Evolutionary conservation across 2,888 invertebrate species (phyloP).

Genomic region (Brachylomia viminalis): DNA sequence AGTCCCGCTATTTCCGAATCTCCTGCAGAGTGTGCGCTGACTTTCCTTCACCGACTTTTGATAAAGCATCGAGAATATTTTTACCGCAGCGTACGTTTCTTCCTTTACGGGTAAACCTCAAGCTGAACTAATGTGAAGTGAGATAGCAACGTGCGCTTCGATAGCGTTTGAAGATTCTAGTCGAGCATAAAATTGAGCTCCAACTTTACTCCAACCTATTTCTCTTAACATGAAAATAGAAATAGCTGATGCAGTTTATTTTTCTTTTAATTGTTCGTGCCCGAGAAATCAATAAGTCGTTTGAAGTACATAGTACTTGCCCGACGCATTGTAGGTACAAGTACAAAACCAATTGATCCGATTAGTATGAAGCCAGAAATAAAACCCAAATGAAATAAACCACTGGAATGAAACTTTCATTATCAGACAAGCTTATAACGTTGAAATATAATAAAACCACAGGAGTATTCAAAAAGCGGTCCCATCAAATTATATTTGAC

Average conservation of each 20-base stretch:
- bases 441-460: slow-evolving; percentile 49
- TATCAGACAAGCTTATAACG: slow-evolving; percentile 29
- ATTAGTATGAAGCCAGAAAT: slow-evolving; percentile 4
- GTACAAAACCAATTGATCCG: slow-evolving; percentile 14
- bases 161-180: slow-evolving; percentile 45
- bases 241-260: slow-evolving; percentile 33
- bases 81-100: slow-evolving; percentile 17
- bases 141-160: slow-evolving; percentile 40
- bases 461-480: slow-evolving; percentile 38
- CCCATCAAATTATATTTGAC: slow-evolving; percentile 60
- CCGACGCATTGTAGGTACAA: slow-evolving; percentile 6
- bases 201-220: slow-evolving; percentile 40
- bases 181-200: slow-evolving; percentile 53
- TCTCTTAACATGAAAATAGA: slow-evolving; percentile 43
- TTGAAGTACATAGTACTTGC: neutral
- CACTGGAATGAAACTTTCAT: slow-evolving; percentile 34
- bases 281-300: slow-evolving; percentile 1
- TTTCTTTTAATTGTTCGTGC: neutral
- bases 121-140: slow-evolving; percentile 45
- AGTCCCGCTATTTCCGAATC: neutral
- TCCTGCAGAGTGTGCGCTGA: neutral
- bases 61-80: slow-evolving; percentile 43
- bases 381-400: slow-evolving; percentile 33
- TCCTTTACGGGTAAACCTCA: slow-evolving; percentile 33
- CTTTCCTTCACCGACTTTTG: slow-evolving; percentile 18